Conservation (phyloP, 2,888 invertebrate genomes). For the Xestia sexstrigata region DNA sequence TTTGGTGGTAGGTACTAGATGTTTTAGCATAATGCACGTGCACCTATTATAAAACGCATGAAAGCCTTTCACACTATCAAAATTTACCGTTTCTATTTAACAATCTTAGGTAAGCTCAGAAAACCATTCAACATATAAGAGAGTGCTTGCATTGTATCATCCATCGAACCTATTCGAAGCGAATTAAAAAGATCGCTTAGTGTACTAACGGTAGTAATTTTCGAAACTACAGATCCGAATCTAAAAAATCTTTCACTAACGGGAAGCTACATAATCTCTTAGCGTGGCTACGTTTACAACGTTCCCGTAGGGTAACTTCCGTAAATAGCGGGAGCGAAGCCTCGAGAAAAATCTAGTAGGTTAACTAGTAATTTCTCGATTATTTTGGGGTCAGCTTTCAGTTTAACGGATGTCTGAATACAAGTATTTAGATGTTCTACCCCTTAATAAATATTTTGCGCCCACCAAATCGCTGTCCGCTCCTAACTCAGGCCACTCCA, state of each 20-base stretch:
- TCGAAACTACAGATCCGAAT: too few species aligned
- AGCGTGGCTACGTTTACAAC: too few species aligned
- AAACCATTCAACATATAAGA: background rate
- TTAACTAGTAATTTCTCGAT: too few species aligned
- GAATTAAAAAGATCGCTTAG: background rate
- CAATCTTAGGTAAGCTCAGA: background rate
- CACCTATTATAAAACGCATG: background rate
- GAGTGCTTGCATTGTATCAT: background rate
- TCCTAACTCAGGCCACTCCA: conserved; percentile 52
- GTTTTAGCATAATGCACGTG: background rate
- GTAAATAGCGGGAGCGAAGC: too few species aligned
- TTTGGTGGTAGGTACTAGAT: background rate
- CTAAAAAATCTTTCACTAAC: too few species aligned
- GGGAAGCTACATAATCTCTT: too few species aligned
- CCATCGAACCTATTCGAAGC: background rate
- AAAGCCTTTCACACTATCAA: background rate
- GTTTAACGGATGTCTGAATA: background rate
- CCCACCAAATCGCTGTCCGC: conserved; percentile 38
- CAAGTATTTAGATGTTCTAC: too few species aligned
- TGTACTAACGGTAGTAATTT: too few species aligned
- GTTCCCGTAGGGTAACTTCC: too few species aligned
- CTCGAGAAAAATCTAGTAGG: too few species aligned
- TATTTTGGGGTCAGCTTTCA: background rate
- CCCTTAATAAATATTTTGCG: background rate
- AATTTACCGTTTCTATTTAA: background rate